These are phyloP conservation scores for Epinotia bilunana DNA, from an alignment of 2,888 invertebrate genomes.

Conservation along the genomic window DNA sequence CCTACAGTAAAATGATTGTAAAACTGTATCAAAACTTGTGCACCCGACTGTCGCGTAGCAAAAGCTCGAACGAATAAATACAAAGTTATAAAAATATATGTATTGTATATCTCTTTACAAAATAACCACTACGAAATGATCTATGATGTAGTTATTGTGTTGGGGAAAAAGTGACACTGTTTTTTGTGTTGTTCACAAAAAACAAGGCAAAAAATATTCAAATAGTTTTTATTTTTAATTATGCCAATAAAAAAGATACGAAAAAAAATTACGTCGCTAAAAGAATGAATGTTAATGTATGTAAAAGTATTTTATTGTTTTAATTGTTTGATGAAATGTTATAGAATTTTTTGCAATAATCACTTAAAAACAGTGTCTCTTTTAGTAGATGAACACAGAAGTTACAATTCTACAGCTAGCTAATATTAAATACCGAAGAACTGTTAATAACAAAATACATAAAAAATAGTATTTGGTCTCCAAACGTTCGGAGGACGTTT, in stretches of 20 bases:
- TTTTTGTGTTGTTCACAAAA: neutral
- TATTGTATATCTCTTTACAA: slow-evolving; percentile 63
- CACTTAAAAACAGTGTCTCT: slow-evolving; percentile 29
- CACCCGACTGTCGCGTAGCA: slow-evolving; percentile 62
- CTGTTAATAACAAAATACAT: slow-evolving; percentile 62
- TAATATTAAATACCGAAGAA: slow-evolving; percentile 59
- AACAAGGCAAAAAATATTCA: too few relatives aligned
- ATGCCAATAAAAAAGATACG: too few relatives aligned
- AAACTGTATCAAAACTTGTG: slow-evolving; percentile 65
- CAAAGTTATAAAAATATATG: slow-evolving; percentile 72
- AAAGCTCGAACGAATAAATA: slow-evolving; percentile 71
- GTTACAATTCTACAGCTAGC: slow-evolving; percentile 53
- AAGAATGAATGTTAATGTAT: too few relatives aligned
- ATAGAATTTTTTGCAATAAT: neutral
- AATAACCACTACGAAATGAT: slow-evolving; percentile 42
- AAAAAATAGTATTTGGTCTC: slow-evolving; percentile 79
- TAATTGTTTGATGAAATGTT: neutral
- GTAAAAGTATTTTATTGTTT: too few relatives aligned
- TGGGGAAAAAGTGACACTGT: slow-evolving; percentile 33
- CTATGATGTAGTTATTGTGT: slow-evolving; percentile 36
- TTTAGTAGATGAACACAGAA: slow-evolving; percentile 50
- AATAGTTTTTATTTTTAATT: too few relatives aligned
- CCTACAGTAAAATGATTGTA: slow-evolving; percentile 62
- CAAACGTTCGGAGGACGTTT: slow-evolving; percentile 53
- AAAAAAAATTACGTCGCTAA: too few relatives aligned